phyloP scores from a whole-genome alignment of 2,888 invertebrate species.

The Lutraria lutraria region DNA sequence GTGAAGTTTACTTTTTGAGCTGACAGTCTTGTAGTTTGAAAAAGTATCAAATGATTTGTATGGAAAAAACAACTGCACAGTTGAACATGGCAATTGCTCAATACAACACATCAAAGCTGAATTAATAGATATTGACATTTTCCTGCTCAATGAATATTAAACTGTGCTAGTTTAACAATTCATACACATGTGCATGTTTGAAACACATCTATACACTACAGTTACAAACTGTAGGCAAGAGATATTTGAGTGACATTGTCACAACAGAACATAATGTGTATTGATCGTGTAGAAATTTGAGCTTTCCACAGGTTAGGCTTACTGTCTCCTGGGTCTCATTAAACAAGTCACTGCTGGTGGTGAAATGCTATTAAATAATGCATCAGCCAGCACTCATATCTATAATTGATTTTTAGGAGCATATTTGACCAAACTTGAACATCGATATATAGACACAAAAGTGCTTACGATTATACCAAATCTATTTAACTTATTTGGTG shows the following conservation, averaged over 20 bases:
- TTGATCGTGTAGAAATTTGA: background rate
- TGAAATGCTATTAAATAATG: conserved; percentile 20
- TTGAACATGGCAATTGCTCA: too few species aligned
- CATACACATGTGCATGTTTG: too few species aligned
- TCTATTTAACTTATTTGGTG: background rate
- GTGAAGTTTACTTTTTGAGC: too few species aligned
- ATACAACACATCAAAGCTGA: too few species aligned
- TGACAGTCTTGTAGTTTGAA: too few species aligned
- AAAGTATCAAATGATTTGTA: too few species aligned
- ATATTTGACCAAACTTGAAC: conserved; percentile 13
- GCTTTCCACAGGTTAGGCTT: conserved; percentile 11
- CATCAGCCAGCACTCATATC: conserved; percentile 15
- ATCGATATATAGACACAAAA: background rate
- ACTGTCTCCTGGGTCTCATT: background rate
- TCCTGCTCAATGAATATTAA: too few species aligned
- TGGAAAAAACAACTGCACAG: too few species aligned
- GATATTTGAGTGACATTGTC: background rate
- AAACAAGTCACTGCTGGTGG: background rate
- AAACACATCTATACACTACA: background rate
- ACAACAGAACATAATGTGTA: background rate
- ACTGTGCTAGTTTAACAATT: too few species aligned
- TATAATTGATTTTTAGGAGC: conserved; percentile 8
- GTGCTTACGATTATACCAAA: background rate
- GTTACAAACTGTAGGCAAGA: background rate
- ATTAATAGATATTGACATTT: too few species aligned